Evolutionary conservation across 2,888 invertebrate genomes (phyloP).

Genomic region (Calameuta idolon): DNA sequence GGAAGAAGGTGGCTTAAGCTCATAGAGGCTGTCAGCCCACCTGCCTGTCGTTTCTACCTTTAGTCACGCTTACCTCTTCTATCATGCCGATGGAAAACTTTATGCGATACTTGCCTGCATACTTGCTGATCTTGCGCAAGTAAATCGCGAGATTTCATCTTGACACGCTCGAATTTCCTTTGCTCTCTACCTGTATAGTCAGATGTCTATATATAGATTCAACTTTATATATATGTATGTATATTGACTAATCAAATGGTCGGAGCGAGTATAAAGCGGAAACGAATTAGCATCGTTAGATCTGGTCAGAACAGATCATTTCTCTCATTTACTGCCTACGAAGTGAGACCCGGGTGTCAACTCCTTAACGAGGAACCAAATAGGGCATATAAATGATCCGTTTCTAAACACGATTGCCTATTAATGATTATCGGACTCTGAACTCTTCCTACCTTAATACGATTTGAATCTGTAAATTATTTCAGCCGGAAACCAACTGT

Average conservation of each 20-base stretch:
- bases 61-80: slow-evolving; percentile 29
- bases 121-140: not conserved
- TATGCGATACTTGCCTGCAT: not conserved
- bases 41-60: slow-evolving; percentile 33
- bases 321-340: not conserved
- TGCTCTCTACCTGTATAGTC: not conserved
- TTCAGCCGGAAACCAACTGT: not conserved
- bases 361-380: slow-evolving; percentile 24
- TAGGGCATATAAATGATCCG: slow-evolving; percentile 23
- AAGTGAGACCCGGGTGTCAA: not conserved
- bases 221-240: no score
- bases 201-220: not conserved
- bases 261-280: not conserved
- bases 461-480: not conserved
- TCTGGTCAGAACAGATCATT: not conserved
- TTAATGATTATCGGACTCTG: not conserved
- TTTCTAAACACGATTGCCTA: not conserved
- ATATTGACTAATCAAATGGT: not conserved
- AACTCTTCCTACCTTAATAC: not conserved
- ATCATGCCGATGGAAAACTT: not conserved
- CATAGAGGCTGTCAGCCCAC: slow-evolving; percentile 24
- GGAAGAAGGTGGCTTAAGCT: not conserved
- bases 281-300: not conserved
- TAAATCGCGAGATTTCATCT: slow-evolving; percentile 1
- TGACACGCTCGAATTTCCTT: not conserved